Percentiles rank a stretch among this genome's conserved stretches.
phyloP scores from a whole-genome alignment of 2,888 invertebrate species.

The Tetranychus piercei region DNA sequence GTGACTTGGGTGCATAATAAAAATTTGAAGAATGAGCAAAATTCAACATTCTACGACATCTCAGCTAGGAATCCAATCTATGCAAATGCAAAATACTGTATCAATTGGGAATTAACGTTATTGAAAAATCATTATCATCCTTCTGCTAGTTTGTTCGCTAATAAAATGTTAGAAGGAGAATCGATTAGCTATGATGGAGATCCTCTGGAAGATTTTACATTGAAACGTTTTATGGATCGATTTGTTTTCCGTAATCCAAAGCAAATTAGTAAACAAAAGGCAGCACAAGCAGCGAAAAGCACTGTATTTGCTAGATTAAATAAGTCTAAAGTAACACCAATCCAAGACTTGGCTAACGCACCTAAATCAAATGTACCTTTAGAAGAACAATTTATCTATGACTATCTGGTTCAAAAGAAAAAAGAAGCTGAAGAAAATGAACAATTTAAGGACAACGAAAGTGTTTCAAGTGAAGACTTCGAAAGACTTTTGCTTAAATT shows the following conservation, averaged over 20 bases:
- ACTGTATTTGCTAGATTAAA: constrained; percentile 26
- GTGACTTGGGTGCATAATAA: constrained; percentile 32
- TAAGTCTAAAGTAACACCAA: constrained; percentile 35
- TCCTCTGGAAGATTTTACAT: constrained; percentile 74
- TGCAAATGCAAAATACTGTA: constrained; percentile 53
- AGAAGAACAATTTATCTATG: constrained; percentile 68
- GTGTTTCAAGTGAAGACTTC: constrained; percentile 58
- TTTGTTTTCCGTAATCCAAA: constrained; percentile 79
- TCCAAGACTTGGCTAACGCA: constrained; percentile 28
- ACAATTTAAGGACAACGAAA: constrained; percentile 40
- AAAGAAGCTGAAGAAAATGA: constrained; percentile 23
- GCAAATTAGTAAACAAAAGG: constrained; percentile 27
- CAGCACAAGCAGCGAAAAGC: constrained; percentile 16
- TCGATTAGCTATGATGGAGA: constrained; percentile 68
- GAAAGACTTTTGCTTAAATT: constrained; percentile 45
- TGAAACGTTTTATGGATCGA: constrained; percentile 75
- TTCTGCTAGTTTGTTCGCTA: constrained; percentile 68
- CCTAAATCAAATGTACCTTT: constrained; percentile 48
- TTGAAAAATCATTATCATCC: constrained; percentile 70
- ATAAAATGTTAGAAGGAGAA: constrained; percentile 47
- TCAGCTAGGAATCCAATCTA: constrained; percentile 62
- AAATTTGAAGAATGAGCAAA: constrained; percentile 25
- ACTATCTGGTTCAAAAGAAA: constrained; percentile 34
- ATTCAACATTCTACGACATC: constrained; percentile 33
- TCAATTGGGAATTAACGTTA: constrained; percentile 53